Conservation (phyloP, 1,140 invertebrate genomes). For the Sinella curviseta region DNA sequence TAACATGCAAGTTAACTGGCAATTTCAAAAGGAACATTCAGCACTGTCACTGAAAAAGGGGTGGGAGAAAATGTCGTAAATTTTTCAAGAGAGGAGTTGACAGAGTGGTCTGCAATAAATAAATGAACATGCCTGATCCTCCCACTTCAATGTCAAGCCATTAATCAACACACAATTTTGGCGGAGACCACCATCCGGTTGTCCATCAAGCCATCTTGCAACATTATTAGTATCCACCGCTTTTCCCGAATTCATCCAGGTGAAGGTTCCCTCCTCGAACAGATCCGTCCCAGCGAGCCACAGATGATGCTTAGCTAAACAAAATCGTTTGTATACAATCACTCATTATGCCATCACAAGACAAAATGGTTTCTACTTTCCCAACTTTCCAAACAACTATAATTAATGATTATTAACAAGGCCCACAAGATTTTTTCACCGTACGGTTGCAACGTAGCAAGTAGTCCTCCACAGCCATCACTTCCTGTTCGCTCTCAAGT, state of each 20-base stretch:
- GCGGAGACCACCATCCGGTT: constrained; percentile 27
- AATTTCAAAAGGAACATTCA: not conserved
- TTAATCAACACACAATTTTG: constrained; percentile 33
- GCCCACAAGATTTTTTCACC: too few species aligned
- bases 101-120: constrained; percentile 29
- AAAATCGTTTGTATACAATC: not conserved
- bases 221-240: constrained; percentile 6
- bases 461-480: constrained; percentile 11
- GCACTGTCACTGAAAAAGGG: not conserved
- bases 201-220: constrained; percentile 29
- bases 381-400: not conserved
- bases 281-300: constrained; percentile 31
- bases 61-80: not conserved
- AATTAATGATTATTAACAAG: not conserved
- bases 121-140: constrained; percentile 31
- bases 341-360: too few species aligned
- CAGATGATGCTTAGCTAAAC: constrained; percentile 20
- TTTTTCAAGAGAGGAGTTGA: constrained; percentile 26
- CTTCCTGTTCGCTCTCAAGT: not conserved
- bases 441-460: too few species aligned
- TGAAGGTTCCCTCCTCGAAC: constrained; percentile 22
- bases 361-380: too few species aligned
- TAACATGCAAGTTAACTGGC: not conserved
- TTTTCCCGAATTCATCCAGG: constrained; percentile 3
- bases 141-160: constrained; percentile 30